A percentile compares a stretch with the other conserved stretches of the same genome.
Evolutionary conservation across 2,797 vertebrate species (phyloP).

Genomic region (Gastrophryne carolinensis): DNA sequence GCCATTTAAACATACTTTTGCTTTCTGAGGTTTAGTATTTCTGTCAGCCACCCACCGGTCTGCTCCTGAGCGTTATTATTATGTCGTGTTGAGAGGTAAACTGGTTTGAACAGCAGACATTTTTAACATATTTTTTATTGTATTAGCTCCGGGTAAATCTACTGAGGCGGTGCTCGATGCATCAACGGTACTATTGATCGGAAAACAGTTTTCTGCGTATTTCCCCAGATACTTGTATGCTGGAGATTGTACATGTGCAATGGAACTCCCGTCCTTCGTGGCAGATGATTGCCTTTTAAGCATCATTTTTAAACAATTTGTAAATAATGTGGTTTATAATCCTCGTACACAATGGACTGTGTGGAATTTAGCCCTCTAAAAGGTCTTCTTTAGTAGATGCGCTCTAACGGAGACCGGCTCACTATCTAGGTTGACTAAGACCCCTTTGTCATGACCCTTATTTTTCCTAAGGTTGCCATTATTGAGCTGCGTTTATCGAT

Average conservation of each 20-base stretch:
- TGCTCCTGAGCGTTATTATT: background rate
- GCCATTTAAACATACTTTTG: no score
- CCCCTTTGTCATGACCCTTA: constrained; percentile 7
- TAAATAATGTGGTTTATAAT: background rate
- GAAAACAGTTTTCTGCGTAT: constrained; percentile 28
- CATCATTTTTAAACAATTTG: constrained; percentile 8
- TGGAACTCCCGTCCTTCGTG: background rate
- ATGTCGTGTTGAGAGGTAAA: background rate
- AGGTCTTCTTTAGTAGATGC: background rate
- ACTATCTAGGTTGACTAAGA: constrained; percentile 1
- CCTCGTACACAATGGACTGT: background rate
- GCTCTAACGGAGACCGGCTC: background rate
- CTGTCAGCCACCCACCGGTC: background rate
- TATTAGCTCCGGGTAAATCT: constrained; percentile 30
- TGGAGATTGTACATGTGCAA: constrained; percentile 15
- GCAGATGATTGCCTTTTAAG: constrained; percentile 16
- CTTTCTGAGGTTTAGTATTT: background rate
- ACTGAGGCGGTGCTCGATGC: constrained; percentile 15
- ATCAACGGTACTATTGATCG: constrained; percentile 22
- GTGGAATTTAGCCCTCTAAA: background rate
- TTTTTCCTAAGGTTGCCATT: constrained; percentile 20
- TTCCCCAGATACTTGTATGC: constrained; percentile 31
- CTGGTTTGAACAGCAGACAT: background rate
- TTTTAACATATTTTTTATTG: constrained; percentile 38
- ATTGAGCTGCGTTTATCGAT: constrained; percentile 37